Base-by-base conservation (phyloP, 2,888 invertebrate genomes). In the Synergus laeviventris region DNA sequence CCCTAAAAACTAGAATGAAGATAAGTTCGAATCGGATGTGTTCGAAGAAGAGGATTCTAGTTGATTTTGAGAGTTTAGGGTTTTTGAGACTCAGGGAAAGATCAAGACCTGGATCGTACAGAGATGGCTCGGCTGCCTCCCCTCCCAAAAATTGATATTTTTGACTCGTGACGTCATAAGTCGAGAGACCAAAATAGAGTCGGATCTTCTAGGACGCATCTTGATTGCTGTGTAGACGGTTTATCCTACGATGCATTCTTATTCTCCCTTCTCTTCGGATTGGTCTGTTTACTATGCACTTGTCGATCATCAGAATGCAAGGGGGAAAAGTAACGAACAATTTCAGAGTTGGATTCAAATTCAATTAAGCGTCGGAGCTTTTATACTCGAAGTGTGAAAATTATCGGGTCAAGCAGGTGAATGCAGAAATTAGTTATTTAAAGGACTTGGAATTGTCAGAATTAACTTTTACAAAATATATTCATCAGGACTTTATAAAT, bases 101-200 rank as follows among this genome's bases (percentile, higher is more conserved):
- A 86, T 88, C 82, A 84, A 85, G 86, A 87, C 86, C 87, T 87
- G 88, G 86, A 86, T 84, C 82, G 81, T 81, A 81, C 82, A 79
- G 75, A 78, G 74, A 79, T 77, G 80, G 78, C 81, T 79, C 79
- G 76, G 64, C 66, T 56, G 70, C 49, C 81, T 78, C 78, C 78
- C 45, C 79, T 61, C 76, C 81, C 81, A 78, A 80, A 83, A 81
- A 81, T 74, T 74, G 82, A 86, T 91, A 91, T 91, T 91, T 91
- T 88, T 81, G 90, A 86, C 85, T 78, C 78, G 85, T 88, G 89
- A 90, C 91, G 91, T 90, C 91, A 91, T 84, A 76, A 83, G 83
- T 82, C 85, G 82, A 76, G 85, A 86, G 85, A 88, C 87, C 79
- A 83, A 91, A 91, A 91, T 91, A 91, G 90, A 83, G 82, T 84